phyloP scores from a whole-genome alignment of 1,140 invertebrate genomes.

The Apocrypta bakeri region DNA sequence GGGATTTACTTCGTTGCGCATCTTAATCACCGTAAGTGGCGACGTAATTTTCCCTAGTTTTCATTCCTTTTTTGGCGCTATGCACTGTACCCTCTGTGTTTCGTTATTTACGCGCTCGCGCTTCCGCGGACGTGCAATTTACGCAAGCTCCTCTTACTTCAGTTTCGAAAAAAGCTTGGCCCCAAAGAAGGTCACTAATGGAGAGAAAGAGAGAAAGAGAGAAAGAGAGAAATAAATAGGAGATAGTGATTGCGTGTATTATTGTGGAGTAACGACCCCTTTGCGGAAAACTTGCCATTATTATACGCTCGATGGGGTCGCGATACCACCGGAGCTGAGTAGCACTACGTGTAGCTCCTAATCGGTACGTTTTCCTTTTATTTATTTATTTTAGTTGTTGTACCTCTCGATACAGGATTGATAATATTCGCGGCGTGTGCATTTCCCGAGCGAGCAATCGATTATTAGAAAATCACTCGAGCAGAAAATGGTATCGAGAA shows the following conservation, averaged over 20 bases:
- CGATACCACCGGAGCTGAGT: no score
- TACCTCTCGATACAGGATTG: no score
- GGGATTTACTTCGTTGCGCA: constrained; percentile 12
- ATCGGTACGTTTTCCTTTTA: no score
- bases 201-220: background rate
- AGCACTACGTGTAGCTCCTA: no score
- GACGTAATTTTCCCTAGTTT: background rate
- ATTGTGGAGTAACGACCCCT: constrained; percentile 23
- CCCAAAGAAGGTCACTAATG: constrained; percentile 24
- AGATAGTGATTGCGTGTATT: no score
- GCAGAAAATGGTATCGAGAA: no score
- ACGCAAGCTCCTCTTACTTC: background rate
- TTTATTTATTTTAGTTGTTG: constrained; percentile 6
- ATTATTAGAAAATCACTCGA: no score
- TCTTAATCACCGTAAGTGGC: constrained; percentile 42
- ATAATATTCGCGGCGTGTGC: no score
- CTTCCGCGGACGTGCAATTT: constrained; percentile 12
- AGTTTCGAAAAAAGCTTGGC: background rate
- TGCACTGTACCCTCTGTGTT: background rate
- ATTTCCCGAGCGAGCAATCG: no score
- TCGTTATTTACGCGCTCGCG: constrained; percentile 37
- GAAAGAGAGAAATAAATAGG: background rate
- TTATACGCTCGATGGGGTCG: no score
- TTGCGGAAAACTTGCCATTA: no score
- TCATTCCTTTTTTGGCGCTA: constrained; percentile 1